Conservation (phyloP, 2,113 vertebrate genomes). For the Pipra filicauda region DNA sequence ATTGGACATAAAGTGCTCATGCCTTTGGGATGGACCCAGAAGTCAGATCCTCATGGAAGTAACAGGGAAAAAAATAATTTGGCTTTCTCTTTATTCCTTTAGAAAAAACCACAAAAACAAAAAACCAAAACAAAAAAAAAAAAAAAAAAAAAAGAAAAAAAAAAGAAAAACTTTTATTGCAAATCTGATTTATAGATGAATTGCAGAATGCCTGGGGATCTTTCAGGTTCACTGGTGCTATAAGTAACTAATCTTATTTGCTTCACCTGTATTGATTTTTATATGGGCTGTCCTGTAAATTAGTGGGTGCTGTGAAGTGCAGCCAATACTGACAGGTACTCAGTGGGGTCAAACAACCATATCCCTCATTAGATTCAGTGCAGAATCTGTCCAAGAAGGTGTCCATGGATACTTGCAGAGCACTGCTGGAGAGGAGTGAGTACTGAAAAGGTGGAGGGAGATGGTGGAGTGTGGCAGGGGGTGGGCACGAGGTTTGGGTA, state of each 20-base stretch:
- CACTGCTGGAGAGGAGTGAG: background rate
- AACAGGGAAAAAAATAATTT: background rate
- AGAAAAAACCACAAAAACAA: background rate
- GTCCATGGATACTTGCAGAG: background rate
- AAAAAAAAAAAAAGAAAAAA: background rate
- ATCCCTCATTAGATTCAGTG: background rate
- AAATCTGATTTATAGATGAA: background rate
- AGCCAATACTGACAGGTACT: background rate
- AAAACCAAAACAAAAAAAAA: no score
- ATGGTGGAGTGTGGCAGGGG: rapidly evolving
- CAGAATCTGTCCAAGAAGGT: background rate
- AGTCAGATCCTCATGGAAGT: background rate
- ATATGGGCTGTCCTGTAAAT: background rate
- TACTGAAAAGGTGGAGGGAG: background rate
- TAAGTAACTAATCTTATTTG: background rate
- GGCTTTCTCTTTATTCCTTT: background rate
- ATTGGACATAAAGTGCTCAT: background rate
- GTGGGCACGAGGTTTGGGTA: background rate
- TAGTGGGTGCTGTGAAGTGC: background rate
- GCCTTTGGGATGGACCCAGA: background rate
- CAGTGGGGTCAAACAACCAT: background rate
- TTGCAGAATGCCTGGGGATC: background rate
- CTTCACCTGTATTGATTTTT: background rate
- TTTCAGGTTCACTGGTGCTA: background rate
- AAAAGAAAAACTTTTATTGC: background rate